These are phyloP conservation scores for Vultur gryphus DNA, from an alignment of 2,797 vertebrate genomes.

Conservation along the genomic window DNA sequence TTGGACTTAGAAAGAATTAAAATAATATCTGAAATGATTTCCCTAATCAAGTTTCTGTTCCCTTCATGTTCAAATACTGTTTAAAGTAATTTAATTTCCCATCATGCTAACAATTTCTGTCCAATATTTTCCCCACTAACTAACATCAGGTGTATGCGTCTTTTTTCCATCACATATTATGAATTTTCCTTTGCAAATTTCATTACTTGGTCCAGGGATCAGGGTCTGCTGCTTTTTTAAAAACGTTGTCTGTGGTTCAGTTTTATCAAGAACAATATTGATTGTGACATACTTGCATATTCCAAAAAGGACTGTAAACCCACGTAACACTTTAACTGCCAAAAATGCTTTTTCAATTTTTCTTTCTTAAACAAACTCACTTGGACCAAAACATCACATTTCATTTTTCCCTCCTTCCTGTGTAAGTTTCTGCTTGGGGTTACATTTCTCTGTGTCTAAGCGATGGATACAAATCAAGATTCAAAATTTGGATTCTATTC, in stretches of 20 bases:
- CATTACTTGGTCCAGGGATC: constrained; percentile 45
- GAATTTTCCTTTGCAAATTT: constrained; percentile 51
- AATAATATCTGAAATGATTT: constrained; percentile 57
- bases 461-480: neutral
- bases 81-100: constrained; percentile 65
- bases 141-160: constrained; percentile 51
- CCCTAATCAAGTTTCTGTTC: constrained; percentile 55
- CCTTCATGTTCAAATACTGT: constrained; percentile 44
- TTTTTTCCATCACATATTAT: constrained; percentile 41
- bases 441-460: constrained; percentile 26
- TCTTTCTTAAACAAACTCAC: constrained; percentile 58
- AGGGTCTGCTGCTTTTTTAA: constrained; percentile 37
- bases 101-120: constrained; percentile 56
- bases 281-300: constrained; percentile 56
- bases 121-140: constrained; percentile 46
- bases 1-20: constrained; percentile 32
- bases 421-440: constrained; percentile 1
- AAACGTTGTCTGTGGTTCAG: constrained; percentile 44
- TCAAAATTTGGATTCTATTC: neutral
- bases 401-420: constrained; percentile 37
- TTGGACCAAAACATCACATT: constrained; percentile 61
- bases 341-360: constrained; percentile 62
- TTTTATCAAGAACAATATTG: constrained; percentile 65
- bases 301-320: constrained; percentile 57
- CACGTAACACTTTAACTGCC: constrained; percentile 61